Evolutionary conservation across 2,888 invertebrate species (phyloP), one percentile per base, ranked within the genome.

Genomic region (Drosophila diplacantha): DNA sequence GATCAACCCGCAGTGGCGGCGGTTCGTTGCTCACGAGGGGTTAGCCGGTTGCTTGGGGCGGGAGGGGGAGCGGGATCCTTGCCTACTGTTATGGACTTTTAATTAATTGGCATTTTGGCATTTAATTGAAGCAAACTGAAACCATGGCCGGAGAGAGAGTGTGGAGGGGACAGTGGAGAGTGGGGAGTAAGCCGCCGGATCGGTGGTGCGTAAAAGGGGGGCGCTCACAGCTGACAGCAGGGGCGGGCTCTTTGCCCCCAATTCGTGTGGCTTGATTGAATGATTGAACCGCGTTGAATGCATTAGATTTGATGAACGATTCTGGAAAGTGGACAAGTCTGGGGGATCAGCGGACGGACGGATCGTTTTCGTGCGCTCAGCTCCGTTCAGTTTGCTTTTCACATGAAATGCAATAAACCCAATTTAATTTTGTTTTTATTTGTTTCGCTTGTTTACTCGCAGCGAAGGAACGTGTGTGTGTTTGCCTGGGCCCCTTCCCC

Each of bases 331-430:
- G 38, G 55, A 46, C 55, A n/a, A 22, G 22, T 44, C 22, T 11
- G 18, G 16, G 3, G n/a, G 12, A 32, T 16, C 44, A 39, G n/a
- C 35, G 61, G 50, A 14, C 43, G 18, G 26, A 24, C n/a, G 44
- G 56, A 44, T 54, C 18, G 37, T n/a, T 31, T 50, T 41, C 39
- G 16, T 50, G 32, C 38, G 51, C 44, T 58, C 62, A 65, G n/a
- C 20, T 32, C 20, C 20, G 60, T 26, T 60, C 16, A 9, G 77
- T 82, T 80, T 80, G 60, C 52, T 69, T 78, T 80, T 83, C 80
- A 71, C 83, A 80, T 80, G 83, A 80, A 80, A 81, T 72, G 75
- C 81, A 72, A 83, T 80, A 80, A 80, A 83, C 81, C 69, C 69
- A 81, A 81, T 80, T 81, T 74, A 74, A 59, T 78, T 78, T 63